Percentiles rank a stretch among this genome's conserved stretches.
phyloP scores from a whole-genome alignment of 1,140 invertebrate genomes.

The Bathynomus jamesi region DNA sequence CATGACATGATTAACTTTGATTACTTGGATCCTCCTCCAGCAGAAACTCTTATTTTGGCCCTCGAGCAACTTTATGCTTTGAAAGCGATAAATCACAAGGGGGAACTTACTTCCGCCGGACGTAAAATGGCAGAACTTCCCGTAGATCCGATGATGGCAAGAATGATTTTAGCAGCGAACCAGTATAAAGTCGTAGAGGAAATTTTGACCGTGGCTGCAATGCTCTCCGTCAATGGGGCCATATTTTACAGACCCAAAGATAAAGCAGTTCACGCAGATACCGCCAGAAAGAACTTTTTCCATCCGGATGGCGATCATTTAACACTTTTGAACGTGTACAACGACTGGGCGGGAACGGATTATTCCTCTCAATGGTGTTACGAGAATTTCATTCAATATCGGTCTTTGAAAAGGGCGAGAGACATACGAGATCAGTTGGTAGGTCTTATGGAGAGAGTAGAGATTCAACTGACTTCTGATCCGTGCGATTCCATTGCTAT shows the following conservation, averaged over 20 bases:
- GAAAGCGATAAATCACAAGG: conserved; percentile 95
- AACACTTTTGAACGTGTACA: conserved; percentile 91
- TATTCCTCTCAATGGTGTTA: conserved; percentile 96
- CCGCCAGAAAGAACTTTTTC: conserved; percentile 92
- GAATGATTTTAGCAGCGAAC: conserved; percentile 96
- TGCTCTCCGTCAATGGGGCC: conserved; percentile 95
- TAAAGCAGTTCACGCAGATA: conserved; percentile 96
- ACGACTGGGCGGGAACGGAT: conserved; percentile 90
- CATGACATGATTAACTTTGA: conserved; percentile 98
- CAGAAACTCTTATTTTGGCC: conserved; percentile 90
- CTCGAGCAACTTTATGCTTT: conserved; percentile 96
- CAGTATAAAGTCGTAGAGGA: conserved; percentile 98
- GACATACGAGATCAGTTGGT: conserved; percentile 96
- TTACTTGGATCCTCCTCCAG: conserved; percentile 95
- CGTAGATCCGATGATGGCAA: conserved; percentile 97
- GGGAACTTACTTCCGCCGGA: conserved; percentile 92
- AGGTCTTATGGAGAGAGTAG: conserved; percentile 90
- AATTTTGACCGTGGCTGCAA: conserved; percentile 91
- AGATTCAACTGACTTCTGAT: conserved; percentile 88
- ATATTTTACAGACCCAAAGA: conserved; percentile 99
- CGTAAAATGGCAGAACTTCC: conserved; percentile 98
- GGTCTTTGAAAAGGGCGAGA: conserved; percentile 88
- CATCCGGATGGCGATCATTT: conserved; percentile 88
- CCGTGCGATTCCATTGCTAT: conserved; percentile 57
- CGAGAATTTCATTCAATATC: conserved; percentile 96